Evolutionary conservation across 2,113 vertebrate species (phyloP).

Genomic region (Typhlomys cinereus): DNA sequence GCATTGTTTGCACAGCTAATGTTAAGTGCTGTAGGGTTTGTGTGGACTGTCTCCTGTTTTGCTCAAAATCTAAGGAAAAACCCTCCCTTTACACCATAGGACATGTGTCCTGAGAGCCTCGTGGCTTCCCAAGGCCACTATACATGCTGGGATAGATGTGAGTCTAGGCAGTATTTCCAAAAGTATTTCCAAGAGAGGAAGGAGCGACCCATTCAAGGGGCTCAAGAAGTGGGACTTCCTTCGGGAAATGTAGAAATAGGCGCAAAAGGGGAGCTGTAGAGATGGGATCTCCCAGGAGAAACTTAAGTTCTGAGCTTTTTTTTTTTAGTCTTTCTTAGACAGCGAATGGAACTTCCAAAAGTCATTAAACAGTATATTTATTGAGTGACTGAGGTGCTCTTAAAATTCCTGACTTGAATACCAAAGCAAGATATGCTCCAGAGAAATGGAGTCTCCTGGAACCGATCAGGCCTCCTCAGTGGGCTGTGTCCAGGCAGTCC

Average conservation of each 20-base stretch:
- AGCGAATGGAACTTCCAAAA: background rate
- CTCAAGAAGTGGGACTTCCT: background rate
- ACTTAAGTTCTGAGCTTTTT: background rate
- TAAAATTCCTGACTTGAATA: background rate
- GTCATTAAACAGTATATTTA: background rate
- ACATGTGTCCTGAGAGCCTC: background rate
- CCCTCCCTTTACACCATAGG: background rate
- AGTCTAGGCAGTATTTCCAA: background rate
- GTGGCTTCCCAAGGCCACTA: background rate
- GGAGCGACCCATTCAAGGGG: background rate
- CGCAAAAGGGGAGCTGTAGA: background rate
- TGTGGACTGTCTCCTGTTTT: background rate
- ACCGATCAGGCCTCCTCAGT: background rate
- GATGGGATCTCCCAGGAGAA: background rate
- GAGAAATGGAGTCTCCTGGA: background rate
- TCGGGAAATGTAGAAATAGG: background rate
- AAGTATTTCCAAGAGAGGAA: background rate
- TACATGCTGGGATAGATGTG: fast-evolving
- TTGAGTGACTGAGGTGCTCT: background rate
- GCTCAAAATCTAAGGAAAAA: background rate
- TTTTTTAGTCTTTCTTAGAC: background rate
- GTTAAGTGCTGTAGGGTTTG: background rate
- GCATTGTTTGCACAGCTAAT: background rate
- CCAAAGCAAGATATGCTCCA: background rate
- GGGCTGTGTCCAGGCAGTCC: background rate